Conservation (phyloP, 2,797 vertebrate genomes). For the Xiphophorus birchmanni region DNA sequence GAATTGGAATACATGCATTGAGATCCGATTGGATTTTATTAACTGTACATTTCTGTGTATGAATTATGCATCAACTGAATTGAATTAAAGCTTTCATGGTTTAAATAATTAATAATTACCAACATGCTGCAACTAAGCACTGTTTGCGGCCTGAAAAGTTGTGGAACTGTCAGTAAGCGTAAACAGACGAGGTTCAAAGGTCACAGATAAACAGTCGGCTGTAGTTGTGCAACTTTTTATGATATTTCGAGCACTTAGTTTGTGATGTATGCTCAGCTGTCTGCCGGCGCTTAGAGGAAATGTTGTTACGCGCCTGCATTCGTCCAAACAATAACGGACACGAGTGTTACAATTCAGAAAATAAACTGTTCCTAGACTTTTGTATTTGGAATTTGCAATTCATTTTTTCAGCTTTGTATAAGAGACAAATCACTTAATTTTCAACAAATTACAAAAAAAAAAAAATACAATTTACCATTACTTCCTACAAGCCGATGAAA, state of each 20-base stretch:
- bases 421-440: neutral
- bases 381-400: neutral
- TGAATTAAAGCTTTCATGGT: neutral
- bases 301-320: neutral
- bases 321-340: neutral
- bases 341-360: neutral
- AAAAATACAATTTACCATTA: neutral
- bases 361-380: neutral
- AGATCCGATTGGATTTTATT: neutral
- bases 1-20: neutral
- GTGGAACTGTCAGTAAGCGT: neutral
- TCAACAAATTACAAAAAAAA: neutral
- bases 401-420: neutral
- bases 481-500: neutral
- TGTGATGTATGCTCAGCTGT: neutral
- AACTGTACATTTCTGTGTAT: neutral
- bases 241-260: neutral
- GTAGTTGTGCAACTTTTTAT: neutral
- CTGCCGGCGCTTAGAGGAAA: neutral
- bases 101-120: neutral
- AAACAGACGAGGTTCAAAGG: neutral
- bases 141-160: neutral
- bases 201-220: neutral
- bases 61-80: neutral
- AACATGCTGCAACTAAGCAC: no score